These are phyloP conservation scores for Molorchus minor DNA, from an alignment of 2,888 invertebrate species.

Conservation along the genomic window DNA sequence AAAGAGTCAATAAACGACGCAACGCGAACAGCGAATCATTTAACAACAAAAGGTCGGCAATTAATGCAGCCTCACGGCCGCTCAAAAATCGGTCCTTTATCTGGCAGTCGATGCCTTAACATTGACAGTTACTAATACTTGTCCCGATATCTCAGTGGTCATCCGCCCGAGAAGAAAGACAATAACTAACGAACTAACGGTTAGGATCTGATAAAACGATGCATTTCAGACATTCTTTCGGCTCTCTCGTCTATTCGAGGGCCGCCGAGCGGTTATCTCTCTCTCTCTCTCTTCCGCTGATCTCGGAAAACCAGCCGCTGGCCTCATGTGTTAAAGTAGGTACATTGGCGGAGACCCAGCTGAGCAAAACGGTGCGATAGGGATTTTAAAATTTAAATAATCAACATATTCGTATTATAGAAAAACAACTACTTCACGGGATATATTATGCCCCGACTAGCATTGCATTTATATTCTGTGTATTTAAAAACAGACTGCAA, in stretches of 20 bases:
- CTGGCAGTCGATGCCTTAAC: slow-evolving; percentile 40
- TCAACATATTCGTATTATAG: too few species aligned
- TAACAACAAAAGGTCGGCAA: slow-evolving; percentile 17
- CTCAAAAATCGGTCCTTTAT: slow-evolving; percentile 44
- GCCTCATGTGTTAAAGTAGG: neutral
- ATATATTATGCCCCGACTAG: too few species aligned
- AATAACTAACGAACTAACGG: slow-evolving; percentile 58
- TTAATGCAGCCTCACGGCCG: slow-evolving; percentile 9
- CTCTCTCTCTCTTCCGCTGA: slow-evolving; percentile 10
- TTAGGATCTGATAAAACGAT: slow-evolving; percentile 57
- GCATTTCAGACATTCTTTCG: slow-evolving; percentile 55
- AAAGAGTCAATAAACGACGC: slow-evolving; percentile 4
- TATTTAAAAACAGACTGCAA: too few species aligned
- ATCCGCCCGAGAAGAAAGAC: slow-evolving; percentile 55
- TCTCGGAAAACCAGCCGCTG: neutral
- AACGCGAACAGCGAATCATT: slow-evolving; percentile 7
- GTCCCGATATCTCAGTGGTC: slow-evolving; percentile 53
- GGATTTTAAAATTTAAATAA: too few species aligned
- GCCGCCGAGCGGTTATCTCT: slow-evolving; percentile 47
- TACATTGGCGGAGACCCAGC: too few species aligned
- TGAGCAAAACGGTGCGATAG: too few species aligned
- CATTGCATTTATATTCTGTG: too few species aligned
- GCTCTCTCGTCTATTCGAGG: slow-evolving; percentile 44
- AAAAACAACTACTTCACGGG: too few species aligned
- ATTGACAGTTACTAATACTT: slow-evolving; percentile 58